These are phyloP conservation scores for Morpho deidamia DNA, from an alignment of 2,888 invertebrate species.

Conservation along the genomic window DNA sequence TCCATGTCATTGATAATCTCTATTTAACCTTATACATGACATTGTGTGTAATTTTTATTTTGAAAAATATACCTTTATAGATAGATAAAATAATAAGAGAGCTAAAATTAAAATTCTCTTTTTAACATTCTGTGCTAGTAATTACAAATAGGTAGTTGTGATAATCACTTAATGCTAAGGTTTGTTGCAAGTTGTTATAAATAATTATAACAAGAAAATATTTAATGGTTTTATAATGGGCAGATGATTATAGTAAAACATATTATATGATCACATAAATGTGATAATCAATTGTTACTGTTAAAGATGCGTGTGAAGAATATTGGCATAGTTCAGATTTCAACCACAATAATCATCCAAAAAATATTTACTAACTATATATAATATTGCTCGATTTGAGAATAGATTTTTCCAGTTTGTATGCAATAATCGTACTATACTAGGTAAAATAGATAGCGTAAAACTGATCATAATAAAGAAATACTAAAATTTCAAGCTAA, in stretches of 20 bases:
- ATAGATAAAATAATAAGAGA: slow-evolving; percentile 14
- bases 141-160: slow-evolving; percentile 54
- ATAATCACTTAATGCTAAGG: slow-evolving; percentile 58
- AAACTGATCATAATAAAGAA: neutral
- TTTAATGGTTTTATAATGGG: slow-evolving; percentile 23
- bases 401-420: slow-evolving; percentile 13
- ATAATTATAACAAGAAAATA: slow-evolving; percentile 31
- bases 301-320: slow-evolving; percentile 18
- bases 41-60: slow-evolving; percentile 17
- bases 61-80: slow-evolving; percentile 8
- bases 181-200: slow-evolving; percentile 55
- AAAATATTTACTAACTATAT: slow-evolving; percentile 14
- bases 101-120: slow-evolving; percentile 34
- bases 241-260: slow-evolving; percentile 12
- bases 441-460: neutral
- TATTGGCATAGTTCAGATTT: slow-evolving; percentile 14
- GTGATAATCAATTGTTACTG: slow-evolving; percentile 20
- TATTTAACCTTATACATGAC: slow-evolving; percentile 25
- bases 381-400: slow-evolving; percentile 20
- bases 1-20: slow-evolving; percentile 27
- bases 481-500: too few species aligned
- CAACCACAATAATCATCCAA: slow-evolving; percentile 13
- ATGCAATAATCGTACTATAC: slow-evolving; percentile 14
- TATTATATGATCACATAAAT: slow-evolving; percentile 12
- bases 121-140: slow-evolving; percentile 58